phyloP scores from a whole-genome alignment of 2,113 vertebrate species.

The Megaceryle torquata region DNA sequence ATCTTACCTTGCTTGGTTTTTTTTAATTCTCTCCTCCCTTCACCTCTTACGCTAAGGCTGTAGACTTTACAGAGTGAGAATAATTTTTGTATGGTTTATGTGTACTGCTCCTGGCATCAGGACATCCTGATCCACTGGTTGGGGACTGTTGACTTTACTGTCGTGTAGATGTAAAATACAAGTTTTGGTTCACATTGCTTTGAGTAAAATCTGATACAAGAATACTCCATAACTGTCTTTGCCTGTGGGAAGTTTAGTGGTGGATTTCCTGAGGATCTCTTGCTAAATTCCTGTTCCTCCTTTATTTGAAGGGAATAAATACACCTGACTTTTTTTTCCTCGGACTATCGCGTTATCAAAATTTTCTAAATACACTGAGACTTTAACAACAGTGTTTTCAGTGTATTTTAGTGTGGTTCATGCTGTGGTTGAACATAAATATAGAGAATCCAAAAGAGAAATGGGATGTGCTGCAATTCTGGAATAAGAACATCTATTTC shows the following conservation, averaged over 20 bases:
- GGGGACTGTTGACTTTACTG: neutral
- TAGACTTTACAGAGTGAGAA: rapidly evolving
- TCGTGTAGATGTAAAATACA: neutral
- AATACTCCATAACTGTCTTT: neutral
- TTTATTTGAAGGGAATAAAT: neutral
- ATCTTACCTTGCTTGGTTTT: neutral
- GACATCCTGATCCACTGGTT: neutral
- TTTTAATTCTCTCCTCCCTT: neutral
- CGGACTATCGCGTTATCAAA: neutral
- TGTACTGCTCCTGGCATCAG: neutral
- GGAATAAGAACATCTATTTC: neutral
- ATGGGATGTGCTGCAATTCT: neutral
- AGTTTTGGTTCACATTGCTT: neutral
- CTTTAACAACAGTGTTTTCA: neutral
- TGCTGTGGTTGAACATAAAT: neutral
- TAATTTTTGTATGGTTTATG: neutral
- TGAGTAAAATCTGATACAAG: neutral
- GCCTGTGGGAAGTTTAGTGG: neutral
- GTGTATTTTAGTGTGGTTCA: neutral
- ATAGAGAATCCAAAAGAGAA: neutral
- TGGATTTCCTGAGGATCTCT: neutral
- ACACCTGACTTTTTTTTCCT: neutral
- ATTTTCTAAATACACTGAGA: neutral
- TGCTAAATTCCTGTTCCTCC: neutral
- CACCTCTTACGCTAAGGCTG: neutral